Evolutionary conservation across 2,797 vertebrate species (phyloP).

Genomic region (Sparidentex hasta): DNA sequence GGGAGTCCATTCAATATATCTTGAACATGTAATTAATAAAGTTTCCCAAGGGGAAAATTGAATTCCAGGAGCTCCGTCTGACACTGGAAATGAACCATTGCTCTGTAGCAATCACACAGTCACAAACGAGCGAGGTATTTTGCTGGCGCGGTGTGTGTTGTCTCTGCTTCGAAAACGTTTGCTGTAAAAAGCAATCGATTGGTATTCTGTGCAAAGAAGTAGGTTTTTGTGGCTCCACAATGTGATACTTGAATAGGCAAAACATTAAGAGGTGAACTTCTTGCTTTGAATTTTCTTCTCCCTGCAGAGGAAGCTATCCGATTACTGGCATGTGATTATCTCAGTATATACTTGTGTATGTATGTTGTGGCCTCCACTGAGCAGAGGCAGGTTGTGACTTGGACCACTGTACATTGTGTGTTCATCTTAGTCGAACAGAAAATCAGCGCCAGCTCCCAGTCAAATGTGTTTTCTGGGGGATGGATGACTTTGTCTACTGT

Average conservation of each 20-base stretch:
- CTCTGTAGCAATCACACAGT: slow-evolving; percentile 23
- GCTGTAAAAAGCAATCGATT: not conserved
- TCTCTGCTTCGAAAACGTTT: slow-evolving; percentile 1
- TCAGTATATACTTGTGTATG: not conserved
- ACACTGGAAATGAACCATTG: slow-evolving; percentile 21
- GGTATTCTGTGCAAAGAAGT: not conserved
- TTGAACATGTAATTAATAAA: slow-evolving; percentile 39
- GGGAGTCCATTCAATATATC: slow-evolving; percentile 13
- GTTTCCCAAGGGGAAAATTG: slow-evolving; percentile 39
- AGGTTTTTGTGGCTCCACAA: not conserved
- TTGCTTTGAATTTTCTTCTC: slow-evolving; percentile 1
- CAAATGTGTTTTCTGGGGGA: slow-evolving; percentile 1
- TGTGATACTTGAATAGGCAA: not conserved
- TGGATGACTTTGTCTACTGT: not conserved
- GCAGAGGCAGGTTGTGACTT: slow-evolving; percentile 16
- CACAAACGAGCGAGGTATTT: slow-evolving; percentile 10
- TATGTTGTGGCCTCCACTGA: slow-evolving; percentile 2
- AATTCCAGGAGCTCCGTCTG: slow-evolving; percentile 26
- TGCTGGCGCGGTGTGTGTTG: not conserved
- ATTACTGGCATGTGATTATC: slow-evolving; percentile 13
- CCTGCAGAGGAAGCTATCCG: slow-evolving; percentile 4
- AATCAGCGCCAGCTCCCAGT: slow-evolving; percentile 2
- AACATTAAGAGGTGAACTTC: slow-evolving; percentile 14
- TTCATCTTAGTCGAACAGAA: slow-evolving; percentile 1
- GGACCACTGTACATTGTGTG: not conserved